phyloP scores from a whole-genome alignment of 2,888 invertebrate species.

The Tricholauxania praeusta region DNA sequence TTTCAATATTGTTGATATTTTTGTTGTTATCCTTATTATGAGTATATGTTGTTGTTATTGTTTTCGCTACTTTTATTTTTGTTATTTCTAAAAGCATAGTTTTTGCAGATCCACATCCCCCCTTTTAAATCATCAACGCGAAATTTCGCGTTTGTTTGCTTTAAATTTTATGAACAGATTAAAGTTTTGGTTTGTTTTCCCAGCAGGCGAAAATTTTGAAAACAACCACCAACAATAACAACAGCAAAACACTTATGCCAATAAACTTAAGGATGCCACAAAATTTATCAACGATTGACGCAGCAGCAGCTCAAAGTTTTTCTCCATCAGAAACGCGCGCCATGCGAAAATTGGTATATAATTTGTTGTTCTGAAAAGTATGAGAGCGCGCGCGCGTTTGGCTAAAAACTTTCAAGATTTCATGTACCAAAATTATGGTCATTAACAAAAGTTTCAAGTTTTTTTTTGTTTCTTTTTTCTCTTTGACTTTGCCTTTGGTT shows the following conservation, averaged over 20 bases:
- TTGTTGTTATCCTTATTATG: slow-evolving; percentile 6
- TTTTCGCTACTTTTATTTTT: not conserved
- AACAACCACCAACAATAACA: slow-evolving; percentile 3
- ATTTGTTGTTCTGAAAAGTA: slow-evolving; percentile 1
- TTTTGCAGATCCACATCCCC: not conserved
- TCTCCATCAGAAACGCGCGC: not conserved
- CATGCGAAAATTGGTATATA: not conserved
- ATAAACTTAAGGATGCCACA: slow-evolving; percentile 21
- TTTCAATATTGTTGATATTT: slow-evolving; percentile 2
- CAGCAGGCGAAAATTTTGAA: not conserved
- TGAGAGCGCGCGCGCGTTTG: not conserved
- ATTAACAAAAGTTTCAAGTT: slow-evolving; percentile 21
- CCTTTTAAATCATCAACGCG: slow-evolving; percentile 1
- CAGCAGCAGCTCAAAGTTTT: slow-evolving; percentile 2
- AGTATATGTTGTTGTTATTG: slow-evolving; percentile 2
- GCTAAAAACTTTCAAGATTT: slow-evolving; percentile 17
- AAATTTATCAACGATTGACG: slow-evolving; percentile 30
- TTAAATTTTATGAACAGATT: slow-evolving; percentile 31
- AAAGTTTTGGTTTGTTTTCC: slow-evolving; percentile 13
- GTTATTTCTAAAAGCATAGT: not conserved
- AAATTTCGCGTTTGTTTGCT: slow-evolving; percentile 4
- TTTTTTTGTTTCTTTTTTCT: not conserved
- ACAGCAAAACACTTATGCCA: slow-evolving; percentile 4
- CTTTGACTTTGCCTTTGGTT: too few relatives aligned
- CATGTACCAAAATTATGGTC: slow-evolving; percentile 18